Evolutionary conservation across 2,113 vertebrate genomes (phyloP), one percentile per base, ranked within the genome.

Genomic region (Coregonus clupeaformis): DNA sequence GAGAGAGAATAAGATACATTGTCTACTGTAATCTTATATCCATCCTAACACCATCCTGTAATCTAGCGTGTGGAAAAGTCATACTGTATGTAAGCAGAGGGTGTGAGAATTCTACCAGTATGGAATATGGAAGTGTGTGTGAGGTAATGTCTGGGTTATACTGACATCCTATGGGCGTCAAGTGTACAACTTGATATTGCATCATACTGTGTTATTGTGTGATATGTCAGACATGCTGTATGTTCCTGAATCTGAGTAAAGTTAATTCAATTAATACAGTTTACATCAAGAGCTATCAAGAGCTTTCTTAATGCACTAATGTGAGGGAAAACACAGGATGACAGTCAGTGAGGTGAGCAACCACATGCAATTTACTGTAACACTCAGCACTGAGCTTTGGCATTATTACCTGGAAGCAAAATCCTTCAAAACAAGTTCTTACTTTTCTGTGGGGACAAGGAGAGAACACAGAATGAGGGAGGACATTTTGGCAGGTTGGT

Each of bases 341-440:
- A 32, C 6, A 45, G 9, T 16, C n/a, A 22, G 16, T n/a, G 14
- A 22, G 32, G 36, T 22, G 67, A 27, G 5, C 32, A 24, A 12
- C 20, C 67, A 47, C 32, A 47, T 60, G 57, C 5, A 24, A 60
- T 52, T 16, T 52, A 52, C 16, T 52, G 12, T 16, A 52, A 18
- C 12, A 52, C 49, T 52, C 49, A 0, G 42, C 36, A 13, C 18
- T 11, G 20, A 13, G 4, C 13, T 27, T 64, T n/a, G 20, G 22
- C 45, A 49, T 27, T 64, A 74, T 91, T 90, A 94, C 90, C 90
- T 94, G 91, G 20, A 72, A 84, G 80, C 81, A 90, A 91, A 60
- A 86, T 71, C 81, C 91, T 91, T 93, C 1, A 76, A 92, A 93
- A 92, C 86, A 91, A 90, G 84, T 93, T 94, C 91, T 93, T 93